phyloP scores from a whole-genome alignment of 2,797 vertebrate genomes.

The Mallotus villosus region DNA sequence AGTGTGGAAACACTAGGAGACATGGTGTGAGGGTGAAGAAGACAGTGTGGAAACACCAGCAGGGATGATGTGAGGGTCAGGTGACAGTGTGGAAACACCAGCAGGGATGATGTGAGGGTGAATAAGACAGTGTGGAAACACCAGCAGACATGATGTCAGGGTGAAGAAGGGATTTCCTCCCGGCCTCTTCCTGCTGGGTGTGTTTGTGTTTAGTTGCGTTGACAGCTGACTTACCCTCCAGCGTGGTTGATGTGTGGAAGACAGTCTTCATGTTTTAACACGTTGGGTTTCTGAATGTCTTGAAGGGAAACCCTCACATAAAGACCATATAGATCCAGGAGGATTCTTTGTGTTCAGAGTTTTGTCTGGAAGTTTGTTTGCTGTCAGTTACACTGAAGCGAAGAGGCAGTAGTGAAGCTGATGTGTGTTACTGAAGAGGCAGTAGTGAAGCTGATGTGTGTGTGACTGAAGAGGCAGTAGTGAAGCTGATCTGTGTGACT shows the following conservation, averaged over 20 bases:
- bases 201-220: conserved; percentile 1
- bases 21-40: no score
- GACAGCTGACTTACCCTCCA: conserved; percentile 19
- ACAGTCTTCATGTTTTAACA: conserved; percentile 28
- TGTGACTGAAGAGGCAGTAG: no score
- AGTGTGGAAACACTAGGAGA: conserved; percentile 3
- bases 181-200: background rate
- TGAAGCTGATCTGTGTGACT: background rate
- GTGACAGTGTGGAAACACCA: conserved; percentile 17
- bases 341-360: no score
- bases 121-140: conserved; percentile 23
- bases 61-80: conserved; percentile 12
- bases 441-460: background rate
- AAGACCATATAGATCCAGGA: no score
- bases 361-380: no score
- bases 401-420: no score
- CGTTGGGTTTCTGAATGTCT: conserved; percentile 27
- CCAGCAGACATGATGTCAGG: conserved; percentile 1
- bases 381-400: no score
- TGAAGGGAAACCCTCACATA: background rate
- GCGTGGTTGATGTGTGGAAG: background rate
- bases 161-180: conserved; percentile 21
- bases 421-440: background rate
- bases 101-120: conserved; percentile 13
- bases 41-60: conserved; percentile 11